A percentile compares a stretch with the other conserved stretches of the same genome.
Conservation (phyloP, 1,140 invertebrate species). For the Caenorhabditis brenneri region DNA sequence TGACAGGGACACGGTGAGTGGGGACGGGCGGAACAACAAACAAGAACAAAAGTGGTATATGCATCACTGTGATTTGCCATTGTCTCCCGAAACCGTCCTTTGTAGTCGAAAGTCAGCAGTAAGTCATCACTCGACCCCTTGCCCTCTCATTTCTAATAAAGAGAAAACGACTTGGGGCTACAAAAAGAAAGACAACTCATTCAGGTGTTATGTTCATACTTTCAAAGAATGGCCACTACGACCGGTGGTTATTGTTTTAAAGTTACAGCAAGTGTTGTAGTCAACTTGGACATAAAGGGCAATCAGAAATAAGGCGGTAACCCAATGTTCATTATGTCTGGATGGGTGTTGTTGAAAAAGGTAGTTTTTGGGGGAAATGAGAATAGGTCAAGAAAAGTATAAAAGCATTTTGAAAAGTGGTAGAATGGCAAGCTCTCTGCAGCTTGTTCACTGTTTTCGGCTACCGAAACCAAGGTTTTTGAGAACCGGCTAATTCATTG, state of each 20-base stretch:
- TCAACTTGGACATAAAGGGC: background rate
- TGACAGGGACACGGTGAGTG: background rate
- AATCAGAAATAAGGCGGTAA: too few relatives aligned
- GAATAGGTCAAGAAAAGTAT: background rate
- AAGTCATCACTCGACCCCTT: conserved; percentile 33
- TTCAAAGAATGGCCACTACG: too few relatives aligned
- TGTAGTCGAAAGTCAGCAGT: conserved; percentile 25
- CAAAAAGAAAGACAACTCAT: conserved; percentile 22
- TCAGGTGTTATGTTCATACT: background rate
- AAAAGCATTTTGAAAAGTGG: too few relatives aligned
- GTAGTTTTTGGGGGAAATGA: background rate
- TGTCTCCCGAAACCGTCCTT: conserved; percentile 38
- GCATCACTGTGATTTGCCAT: conserved; percentile 32
- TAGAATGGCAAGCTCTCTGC: too few relatives aligned
- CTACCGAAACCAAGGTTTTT: too few relatives aligned
- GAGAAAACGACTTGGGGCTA: background rate
- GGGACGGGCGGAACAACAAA: conserved; percentile 33
- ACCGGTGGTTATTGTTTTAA: background rate
- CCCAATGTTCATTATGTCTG: too few relatives aligned
- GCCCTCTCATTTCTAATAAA: background rate
- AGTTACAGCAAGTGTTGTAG: background rate
- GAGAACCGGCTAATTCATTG: too few relatives aligned
- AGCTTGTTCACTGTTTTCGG: too few relatives aligned
- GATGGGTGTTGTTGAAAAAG: background rate
- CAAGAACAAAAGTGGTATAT: conserved; percentile 39